Conservation (phyloP, 1,140 invertebrate genomes). For the Drosophila pectinifera region DNA sequence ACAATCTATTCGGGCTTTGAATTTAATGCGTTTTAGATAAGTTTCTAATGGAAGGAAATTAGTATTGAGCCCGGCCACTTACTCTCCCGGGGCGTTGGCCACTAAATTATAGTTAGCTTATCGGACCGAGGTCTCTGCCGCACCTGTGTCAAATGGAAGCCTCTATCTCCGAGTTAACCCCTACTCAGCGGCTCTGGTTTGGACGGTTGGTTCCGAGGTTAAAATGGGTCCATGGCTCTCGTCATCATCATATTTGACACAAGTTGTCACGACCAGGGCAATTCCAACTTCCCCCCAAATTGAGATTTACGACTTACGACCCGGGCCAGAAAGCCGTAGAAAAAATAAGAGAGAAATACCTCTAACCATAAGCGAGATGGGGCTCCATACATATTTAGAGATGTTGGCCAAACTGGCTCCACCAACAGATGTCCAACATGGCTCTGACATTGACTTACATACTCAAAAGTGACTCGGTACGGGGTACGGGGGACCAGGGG, state of each 20-base stretch:
- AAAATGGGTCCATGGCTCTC: conserved; percentile 36
- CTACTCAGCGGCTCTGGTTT: not conserved
- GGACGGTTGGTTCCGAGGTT: conserved; percentile 12
- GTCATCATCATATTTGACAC: conserved; percentile 44
- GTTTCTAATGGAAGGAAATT: conserved; percentile 55
- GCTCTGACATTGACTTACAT: conserved; percentile 64
- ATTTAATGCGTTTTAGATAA: conserved; percentile 67
- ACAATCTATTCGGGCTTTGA: conserved; percentile 47
- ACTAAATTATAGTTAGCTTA: conserved; percentile 64
- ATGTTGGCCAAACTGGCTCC: conserved; percentile 37
- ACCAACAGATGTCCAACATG: conserved; percentile 44
- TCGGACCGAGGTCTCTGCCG: conserved; percentile 1
- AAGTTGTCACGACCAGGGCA: conserved; percentile 34
- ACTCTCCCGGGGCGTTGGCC: conserved; percentile 28
- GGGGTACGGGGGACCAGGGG: not conserved
- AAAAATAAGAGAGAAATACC: conserved; percentile 17
- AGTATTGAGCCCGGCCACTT: conserved; percentile 50
- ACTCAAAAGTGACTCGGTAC: conserved; percentile 46
- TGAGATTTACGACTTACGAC: conserved; percentile 61
- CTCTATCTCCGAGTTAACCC: conserved; percentile 20
- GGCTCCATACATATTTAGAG: conserved; percentile 49
- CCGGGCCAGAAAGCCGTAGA: conserved; percentile 15
- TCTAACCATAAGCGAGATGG: conserved; percentile 45
- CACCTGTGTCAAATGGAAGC: conserved; percentile 38
- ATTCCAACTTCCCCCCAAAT: conserved; percentile 23